phyloP scores from a whole-genome alignment of 2,113 vertebrate species.

The Hydropotes inermis region DNA sequence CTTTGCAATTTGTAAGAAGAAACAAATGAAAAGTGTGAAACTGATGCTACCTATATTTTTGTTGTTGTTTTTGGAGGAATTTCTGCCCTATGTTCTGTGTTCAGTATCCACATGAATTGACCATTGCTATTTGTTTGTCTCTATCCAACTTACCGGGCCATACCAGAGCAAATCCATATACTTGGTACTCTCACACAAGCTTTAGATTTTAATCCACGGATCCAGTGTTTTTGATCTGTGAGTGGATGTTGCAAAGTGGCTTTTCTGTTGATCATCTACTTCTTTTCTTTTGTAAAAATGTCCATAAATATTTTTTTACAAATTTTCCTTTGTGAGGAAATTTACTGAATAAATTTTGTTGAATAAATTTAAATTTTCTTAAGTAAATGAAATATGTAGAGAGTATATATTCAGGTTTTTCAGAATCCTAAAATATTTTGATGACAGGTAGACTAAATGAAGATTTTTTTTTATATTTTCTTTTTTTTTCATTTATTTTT shows the following conservation, averaged over 20 bases:
- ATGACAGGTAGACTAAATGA: background rate
- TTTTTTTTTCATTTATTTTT: no score
- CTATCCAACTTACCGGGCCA: background rate
- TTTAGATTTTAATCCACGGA: background rate
- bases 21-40: background rate
- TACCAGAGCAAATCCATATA: background rate
- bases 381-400: background rate
- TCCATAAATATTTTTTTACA: background rate
- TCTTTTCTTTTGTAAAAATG: background rate
- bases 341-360: background rate
- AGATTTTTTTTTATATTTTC: background rate
- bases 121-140: background rate
- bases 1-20: background rate
- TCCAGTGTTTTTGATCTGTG: background rate
- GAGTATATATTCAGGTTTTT: background rate
- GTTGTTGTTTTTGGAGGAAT: background rate
- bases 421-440: background rate
- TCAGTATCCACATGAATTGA: background rate
- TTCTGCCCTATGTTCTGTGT: background rate
- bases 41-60: background rate
- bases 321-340: background rate
- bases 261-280: background rate
- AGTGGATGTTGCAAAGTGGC: rapidly evolving
- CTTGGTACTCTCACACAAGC: background rate
- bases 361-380: background rate